A percentile compares a stretch with the other conserved stretches of the same genome.
Evolutionary conservation across 1,140 invertebrate species (phyloP).

Genomic region (Cardiocondyla obscurior): DNA sequence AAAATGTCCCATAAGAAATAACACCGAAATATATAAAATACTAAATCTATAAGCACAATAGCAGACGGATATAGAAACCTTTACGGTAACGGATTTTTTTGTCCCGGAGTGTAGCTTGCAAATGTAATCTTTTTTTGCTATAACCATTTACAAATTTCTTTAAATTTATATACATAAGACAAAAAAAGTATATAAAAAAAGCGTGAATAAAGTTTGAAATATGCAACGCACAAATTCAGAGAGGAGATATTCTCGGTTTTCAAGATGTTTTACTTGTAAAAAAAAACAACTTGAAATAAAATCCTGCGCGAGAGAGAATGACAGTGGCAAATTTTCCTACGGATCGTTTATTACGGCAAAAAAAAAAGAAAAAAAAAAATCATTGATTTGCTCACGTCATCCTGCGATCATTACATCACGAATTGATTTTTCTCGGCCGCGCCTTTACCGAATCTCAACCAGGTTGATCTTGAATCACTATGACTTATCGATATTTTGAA

Average conservation of each 20-base stretch:
- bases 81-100: not conserved
- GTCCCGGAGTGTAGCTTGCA: not conserved
- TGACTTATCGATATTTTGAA: not conserved
- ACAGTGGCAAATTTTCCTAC: not conserved
- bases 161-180: not conserved
- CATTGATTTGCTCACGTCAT: constrained; percentile 68
- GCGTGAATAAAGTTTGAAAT: not conserved
- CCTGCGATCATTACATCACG: constrained; percentile 72
- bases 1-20: constrained; percentile 38
- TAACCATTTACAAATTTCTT: not conserved
- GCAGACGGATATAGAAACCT: too few species aligned
- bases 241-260: not conserved
- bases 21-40: constrained; percentile 38
- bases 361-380: not conserved
- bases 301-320: not conserved
- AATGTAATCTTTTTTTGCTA: not conserved
- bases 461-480: not conserved
- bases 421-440: constrained; percentile 70
- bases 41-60: constrained; percentile 50
- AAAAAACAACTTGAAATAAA: not conserved
- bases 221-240: not conserved
- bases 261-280: not conserved
- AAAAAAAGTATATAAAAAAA: not conserved
- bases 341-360: not conserved
- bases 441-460: constrained; percentile 16